Base-by-base conservation (phyloP, 2,113 vertebrate species). In the Crotalus helleri region DNA sequence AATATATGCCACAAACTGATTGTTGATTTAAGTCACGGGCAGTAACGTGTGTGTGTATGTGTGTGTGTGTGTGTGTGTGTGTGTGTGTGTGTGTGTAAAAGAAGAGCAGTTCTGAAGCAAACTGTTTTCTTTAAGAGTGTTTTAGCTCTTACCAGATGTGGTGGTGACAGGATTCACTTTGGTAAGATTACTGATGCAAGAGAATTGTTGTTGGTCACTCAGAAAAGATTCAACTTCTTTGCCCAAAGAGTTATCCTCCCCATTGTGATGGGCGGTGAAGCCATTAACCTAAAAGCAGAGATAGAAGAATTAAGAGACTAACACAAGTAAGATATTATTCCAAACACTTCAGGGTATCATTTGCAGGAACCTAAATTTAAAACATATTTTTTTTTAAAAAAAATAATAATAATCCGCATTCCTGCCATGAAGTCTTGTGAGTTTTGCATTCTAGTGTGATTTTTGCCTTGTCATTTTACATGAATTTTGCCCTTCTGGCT, bases 111-210 rank as follows among this genome's bases (percentile, higher is more conserved):
- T 44, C 33, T 21, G 7, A 39, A 81, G 74, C 17, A 39, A 81
- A 81, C 1, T 21, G 74, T 39, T 44, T 81, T 81, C 69, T 39
- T 39, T 81, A 81, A 81, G 69, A 9, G 9, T 11, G 8, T 57
- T 54, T 29, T 0, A 24, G 23, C 1, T 87, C 95, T 88, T 98
- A 99, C 99, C 99, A 97, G 98, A 99, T 74, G 97, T 97, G 61
- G 98, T 98, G 0, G 98, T 99, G 90, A 99, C 98, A 0, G 99
- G 99, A 93, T 99, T 99, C 95, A 99, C 99, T 97, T 99, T 98
- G 2, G 99, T 99, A 90, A 99, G 98, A 97, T 99, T 99, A 69
- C 99, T 98, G 44, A 98, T 98, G 57, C 98, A 98, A 96, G 98
- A 97, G n/a, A 99, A 97, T 0, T 97, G 97, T 89, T 97, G 97